phyloP scores from a whole-genome alignment of 1,140 invertebrate species.

The Cotesia glomerata region DNA sequence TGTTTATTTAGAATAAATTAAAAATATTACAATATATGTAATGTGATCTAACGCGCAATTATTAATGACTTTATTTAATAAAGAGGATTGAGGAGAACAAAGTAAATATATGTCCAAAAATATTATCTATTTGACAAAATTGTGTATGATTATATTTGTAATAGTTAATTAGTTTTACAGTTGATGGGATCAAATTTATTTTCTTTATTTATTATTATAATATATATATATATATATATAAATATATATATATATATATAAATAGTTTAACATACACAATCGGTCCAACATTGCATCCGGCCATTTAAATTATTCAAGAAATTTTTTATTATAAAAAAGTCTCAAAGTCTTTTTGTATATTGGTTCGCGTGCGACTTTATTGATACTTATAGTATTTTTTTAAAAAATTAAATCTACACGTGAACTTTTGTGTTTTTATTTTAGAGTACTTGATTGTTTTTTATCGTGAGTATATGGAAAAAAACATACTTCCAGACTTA shows the following conservation, averaged over 20 bases:
- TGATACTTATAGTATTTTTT: neutral
- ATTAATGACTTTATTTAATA: neutral
- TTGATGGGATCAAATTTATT: neutral
- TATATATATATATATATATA: neutral
- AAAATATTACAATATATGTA: no score
- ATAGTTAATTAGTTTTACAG: conserved; percentile 16
- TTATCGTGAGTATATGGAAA: no score
- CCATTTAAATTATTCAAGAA: conserved; percentile 3
- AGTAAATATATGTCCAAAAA: neutral
- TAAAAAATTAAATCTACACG: neutral
- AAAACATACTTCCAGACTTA: neutral
- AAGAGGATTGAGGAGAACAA: neutral
- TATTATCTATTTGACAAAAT: neutral
- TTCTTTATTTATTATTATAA: neutral
- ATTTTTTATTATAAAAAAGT: conserved; percentile 3
- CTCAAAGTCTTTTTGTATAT: conserved; percentile 1
- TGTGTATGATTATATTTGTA: conserved; percentile 12
- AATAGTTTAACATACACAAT: neutral
- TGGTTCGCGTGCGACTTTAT: neutral
- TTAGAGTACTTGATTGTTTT: neutral
- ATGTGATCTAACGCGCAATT: neutral
- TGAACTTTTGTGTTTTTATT: neutral
- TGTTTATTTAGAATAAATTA: no score
- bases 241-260: neutral
- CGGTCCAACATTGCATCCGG: neutral